phyloP scores from a whole-genome alignment of 2,797 vertebrate genomes.

The Poeciliopsis paucimaculata region DNA sequence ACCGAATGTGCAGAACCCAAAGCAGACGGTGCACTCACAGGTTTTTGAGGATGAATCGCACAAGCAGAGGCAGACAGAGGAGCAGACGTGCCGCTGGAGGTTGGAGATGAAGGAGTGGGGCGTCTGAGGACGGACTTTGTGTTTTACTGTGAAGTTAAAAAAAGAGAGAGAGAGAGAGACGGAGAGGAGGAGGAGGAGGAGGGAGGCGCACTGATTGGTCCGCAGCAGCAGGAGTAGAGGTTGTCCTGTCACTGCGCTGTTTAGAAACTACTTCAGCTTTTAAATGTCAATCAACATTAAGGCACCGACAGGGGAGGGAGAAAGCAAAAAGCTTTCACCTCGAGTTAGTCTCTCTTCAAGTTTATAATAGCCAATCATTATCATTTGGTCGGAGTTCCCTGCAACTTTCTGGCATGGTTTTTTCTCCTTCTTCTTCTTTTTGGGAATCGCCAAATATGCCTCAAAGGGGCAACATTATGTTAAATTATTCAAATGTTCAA shows the following conservation, averaged over 20 bases:
- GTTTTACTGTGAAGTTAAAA: constrained; percentile 24
- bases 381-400: background rate
- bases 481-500: too few species aligned
- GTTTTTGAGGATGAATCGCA: constrained; percentile 37
- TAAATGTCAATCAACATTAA: background rate
- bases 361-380: background rate
- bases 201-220: constrained; percentile 52
- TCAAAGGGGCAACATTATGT: background rate
- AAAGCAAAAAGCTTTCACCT: background rate
- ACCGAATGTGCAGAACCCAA: background rate
- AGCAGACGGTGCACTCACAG: constrained; percentile 39
- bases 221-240: background rate
- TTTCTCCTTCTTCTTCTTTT: background rate
- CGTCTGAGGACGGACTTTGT: background rate
- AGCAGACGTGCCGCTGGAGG: constrained; percentile 30
- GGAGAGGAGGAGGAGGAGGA: constrained; percentile 1
- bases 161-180: background rate
- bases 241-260: constrained; percentile 10
- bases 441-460: background rate
- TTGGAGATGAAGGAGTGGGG: constrained; percentile 44
- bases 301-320: background rate
- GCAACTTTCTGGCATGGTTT: background rate
- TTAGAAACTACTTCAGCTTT: background rate
- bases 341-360: background rate
- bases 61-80: constrained; percentile 24